A percentile compares a stretch with the other conserved stretches of the same genome.
These are phyloP conservation scores for Alloplasta piceator DNA, from an alignment of 2,888 invertebrate species.

Conservation along the genomic window DNA sequence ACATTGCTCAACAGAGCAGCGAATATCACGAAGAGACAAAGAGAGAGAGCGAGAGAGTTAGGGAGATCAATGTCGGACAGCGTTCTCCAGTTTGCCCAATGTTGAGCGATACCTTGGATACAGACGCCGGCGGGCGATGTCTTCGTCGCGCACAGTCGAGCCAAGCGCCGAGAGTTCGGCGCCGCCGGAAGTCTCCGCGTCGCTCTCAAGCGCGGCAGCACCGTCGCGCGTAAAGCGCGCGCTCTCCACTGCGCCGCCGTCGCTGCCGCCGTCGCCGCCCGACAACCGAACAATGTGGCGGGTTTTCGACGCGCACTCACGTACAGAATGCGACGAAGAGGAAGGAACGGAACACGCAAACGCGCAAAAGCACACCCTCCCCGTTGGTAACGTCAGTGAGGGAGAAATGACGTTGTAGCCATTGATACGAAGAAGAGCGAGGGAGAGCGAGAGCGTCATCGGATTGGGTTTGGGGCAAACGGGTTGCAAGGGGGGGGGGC, in stretches of 20 bases:
- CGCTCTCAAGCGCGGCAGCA: slow-evolving; percentile 53
- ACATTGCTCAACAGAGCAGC: too few relatives aligned
- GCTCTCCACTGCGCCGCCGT: slow-evolving; percentile 36
- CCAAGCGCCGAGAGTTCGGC: not conserved
- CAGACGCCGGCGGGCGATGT: not conserved
- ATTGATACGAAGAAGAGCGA: slow-evolving; percentile 23
- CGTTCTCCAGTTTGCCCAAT: too few relatives aligned
- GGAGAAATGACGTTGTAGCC: not conserved
- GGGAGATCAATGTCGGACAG: too few relatives aligned
- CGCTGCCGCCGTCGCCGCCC: slow-evolving; percentile 10
- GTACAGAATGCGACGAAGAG: slow-evolving; percentile 30
- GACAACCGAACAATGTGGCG: slow-evolving; percentile 31
- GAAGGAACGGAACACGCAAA: slow-evolving; percentile 49
- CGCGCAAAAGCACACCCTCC: slow-evolving; percentile 45
- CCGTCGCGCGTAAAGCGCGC: slow-evolving; percentile 51
- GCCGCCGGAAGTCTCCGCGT: slow-evolving; percentile 52
- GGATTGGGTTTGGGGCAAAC: not conserved
- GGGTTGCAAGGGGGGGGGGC: not conserved
- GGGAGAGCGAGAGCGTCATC: slow-evolving; percentile 43
- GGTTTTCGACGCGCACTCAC: too few relatives aligned
- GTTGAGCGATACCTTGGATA: too few relatives aligned
- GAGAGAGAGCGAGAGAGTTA: too few relatives aligned
- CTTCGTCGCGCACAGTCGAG: not conserved
- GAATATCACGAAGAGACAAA: too few relatives aligned
- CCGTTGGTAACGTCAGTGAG: slow-evolving; percentile 3